A percentile compares a stretch with the other conserved stretches of the same genome.
These are phyloP conservation scores for Dasysyrphus tricinctus DNA, from an alignment of 2,888 invertebrate species.

Conservation along the genomic window DNA sequence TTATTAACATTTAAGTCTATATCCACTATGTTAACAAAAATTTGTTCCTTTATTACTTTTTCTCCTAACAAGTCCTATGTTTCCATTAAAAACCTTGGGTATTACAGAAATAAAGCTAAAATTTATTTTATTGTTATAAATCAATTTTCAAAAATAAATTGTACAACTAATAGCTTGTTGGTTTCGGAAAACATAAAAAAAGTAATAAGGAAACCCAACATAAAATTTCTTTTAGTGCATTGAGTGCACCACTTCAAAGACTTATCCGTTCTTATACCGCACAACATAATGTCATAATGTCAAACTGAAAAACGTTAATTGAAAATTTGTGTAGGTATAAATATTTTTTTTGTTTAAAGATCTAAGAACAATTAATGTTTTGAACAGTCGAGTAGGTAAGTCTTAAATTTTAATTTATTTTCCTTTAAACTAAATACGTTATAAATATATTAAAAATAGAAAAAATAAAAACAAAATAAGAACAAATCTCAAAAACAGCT, in stretches of 20 bases:
- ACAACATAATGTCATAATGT: background rate
- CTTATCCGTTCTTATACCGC: background rate
- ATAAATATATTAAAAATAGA: constrained; percentile 5
- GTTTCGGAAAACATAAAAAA: too few relatives aligned
- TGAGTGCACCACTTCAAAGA: background rate
- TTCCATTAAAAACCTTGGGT: too few relatives aligned
- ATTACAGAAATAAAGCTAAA: too few relatives aligned
- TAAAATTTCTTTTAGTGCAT: background rate
- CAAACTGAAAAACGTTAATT: background rate
- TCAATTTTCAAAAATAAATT: too few relatives aligned
- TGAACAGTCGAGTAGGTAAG: background rate
- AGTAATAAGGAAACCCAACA: background rate
- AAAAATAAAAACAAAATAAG: constrained; percentile 18
- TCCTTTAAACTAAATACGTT: background rate
- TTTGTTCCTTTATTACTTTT: too few relatives aligned
- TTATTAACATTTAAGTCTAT: too few relatives aligned
- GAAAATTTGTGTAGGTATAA: background rate
- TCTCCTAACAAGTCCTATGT: too few relatives aligned
- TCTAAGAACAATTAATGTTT: background rate
- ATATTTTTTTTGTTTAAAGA: background rate
- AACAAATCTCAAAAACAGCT: constrained; percentile 40
- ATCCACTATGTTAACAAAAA: too few relatives aligned
- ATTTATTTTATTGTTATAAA: too few relatives aligned
- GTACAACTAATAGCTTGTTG: too few relatives aligned
- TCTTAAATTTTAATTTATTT: background rate